Percentiles rank a stretch among this genome's conserved stretches.
Evolutionary conservation across 2,797 vertebrate species (phyloP).

Genomic region (Oreonectes daqikongensis): DNA sequence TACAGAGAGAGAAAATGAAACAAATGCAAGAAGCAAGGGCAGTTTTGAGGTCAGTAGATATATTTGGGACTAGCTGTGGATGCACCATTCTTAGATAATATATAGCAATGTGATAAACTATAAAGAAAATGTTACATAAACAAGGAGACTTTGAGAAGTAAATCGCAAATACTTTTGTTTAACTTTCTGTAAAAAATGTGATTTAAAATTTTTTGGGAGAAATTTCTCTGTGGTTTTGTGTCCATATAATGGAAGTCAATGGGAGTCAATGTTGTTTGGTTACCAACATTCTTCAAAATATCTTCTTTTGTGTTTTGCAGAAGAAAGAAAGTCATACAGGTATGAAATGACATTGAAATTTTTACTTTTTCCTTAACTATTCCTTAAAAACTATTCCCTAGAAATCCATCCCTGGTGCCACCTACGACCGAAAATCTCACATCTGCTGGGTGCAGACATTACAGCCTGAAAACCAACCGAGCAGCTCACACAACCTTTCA

Average conservation of each 20-base stretch:
- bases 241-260: too few species aligned
- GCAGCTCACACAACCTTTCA: conserved; percentile 1
- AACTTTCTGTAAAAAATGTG: too few species aligned
- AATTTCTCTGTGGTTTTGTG: too few species aligned
- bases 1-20: not conserved
- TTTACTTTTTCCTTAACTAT: too few species aligned
- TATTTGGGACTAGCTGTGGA: not conserved
- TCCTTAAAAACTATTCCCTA: not conserved
- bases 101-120: too few species aligned
- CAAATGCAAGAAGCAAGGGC: not conserved
- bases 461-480: conserved; percentile 13
- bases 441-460: not conserved
- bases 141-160: too few species aligned
- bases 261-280: too few species aligned
- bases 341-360: not conserved
- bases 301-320: not conserved
- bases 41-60: not conserved
- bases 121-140: too few species aligned
- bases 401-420: not conserved
- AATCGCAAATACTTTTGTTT: too few species aligned
- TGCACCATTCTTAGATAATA: too few species aligned
- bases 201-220: too few species aligned
- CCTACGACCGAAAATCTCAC: not conserved
- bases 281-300: too few species aligned
- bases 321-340: not conserved